phyloP scores from a whole-genome alignment of 1,140 invertebrate species.

The Drosophila sturtevanti region DNA sequence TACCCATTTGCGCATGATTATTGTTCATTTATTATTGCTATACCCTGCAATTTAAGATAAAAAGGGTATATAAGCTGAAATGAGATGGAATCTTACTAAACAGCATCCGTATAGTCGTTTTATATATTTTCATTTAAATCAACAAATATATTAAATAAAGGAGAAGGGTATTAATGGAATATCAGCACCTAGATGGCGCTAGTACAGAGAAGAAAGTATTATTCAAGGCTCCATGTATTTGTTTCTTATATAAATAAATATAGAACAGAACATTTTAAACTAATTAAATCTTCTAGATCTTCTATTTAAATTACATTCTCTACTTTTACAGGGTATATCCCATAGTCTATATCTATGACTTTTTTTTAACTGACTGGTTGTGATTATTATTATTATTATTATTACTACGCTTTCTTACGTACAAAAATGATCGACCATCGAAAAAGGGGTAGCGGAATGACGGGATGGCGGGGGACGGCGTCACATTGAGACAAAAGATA shows the following conservation, averaged over 20 bases:
- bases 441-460: conserved; percentile 19
- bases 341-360: conserved; percentile 56
- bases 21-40: conserved; percentile 12
- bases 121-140: too few relatives aligned
- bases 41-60: not conserved
- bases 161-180: too few relatives aligned
- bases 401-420: conserved; percentile 67
- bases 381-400: conserved; percentile 44
- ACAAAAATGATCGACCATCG: conserved; percentile 37
- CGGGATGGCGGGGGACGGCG: conserved; percentile 49
- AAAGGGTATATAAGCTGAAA: not conserved
- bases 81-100: not conserved
- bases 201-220: too few relatives aligned
- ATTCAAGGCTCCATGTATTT: too few relatives aligned
- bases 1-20: conserved; percentile 62
- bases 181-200: too few relatives aligned
- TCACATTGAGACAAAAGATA: conserved; percentile 66
- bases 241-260: too few relatives aligned
- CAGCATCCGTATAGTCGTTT: too few relatives aligned
- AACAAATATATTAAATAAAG: too few relatives aligned
- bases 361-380: conserved; percentile 12
- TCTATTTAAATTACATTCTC: too few relatives aligned
- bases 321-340: not conserved
- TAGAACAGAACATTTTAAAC: too few relatives aligned
- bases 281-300: not conserved